Conservation (phyloP, 2,888 invertebrate genomes). For the Gortyna flavago region DNA sequence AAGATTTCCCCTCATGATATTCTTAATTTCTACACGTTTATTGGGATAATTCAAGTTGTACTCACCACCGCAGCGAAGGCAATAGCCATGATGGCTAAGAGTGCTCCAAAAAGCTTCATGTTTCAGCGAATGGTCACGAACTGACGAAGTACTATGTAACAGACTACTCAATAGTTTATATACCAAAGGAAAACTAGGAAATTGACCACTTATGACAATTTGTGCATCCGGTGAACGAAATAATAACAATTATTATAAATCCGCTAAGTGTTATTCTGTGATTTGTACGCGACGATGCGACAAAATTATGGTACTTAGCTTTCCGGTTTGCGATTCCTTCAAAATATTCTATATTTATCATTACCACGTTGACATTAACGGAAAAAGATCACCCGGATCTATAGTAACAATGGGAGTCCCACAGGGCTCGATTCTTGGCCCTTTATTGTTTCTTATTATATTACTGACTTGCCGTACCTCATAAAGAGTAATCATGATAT, state of each 20-base stretch:
- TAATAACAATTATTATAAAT: conserved; percentile 55
- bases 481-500: no score
- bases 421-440: no score
- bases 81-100: conserved; percentile 77
- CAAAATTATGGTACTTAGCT: conserved; percentile 31
- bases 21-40: not conserved
- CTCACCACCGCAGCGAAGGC: conserved; percentile 82
- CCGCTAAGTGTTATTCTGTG: conserved; percentile 19
- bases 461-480: no score
- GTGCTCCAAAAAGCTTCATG: conserved; percentile 80
- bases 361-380: no score
- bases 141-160: conserved; percentile 4
- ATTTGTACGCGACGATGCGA: conserved; percentile 46
- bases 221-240: conserved; percentile 51
- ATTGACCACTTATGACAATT: conserved; percentile 35
- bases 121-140: conserved; percentile 48
- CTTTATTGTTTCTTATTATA: no score
- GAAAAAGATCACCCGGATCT: no score
- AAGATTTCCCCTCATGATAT: not conserved
- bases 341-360: not conserved
- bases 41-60: conserved; percentile 35
- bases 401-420: no score
- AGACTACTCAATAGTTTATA: conserved; percentile 37
- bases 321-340: no score
- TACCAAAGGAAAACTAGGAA: conserved; percentile 26